Base-by-base conservation (phyloP, 2,888 invertebrate species). In the Leucophenga maculata region DNA sequence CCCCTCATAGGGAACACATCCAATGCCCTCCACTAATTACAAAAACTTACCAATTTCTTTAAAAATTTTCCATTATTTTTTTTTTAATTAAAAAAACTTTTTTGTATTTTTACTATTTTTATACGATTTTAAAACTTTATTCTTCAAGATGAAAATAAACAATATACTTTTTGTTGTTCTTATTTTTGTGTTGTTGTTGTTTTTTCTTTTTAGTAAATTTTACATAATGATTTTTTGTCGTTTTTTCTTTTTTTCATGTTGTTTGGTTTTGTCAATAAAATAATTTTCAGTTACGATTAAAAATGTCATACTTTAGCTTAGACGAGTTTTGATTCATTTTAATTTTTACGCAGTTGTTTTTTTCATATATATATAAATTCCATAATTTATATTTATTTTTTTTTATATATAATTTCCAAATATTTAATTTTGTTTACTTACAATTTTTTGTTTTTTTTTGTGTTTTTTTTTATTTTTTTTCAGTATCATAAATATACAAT, bases 61-160 rank as follows among this genome's bases (percentile, higher is more conserved):
- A n/a, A n/a, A 26, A 26, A 4, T 26, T 26, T 26, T 26, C 26
- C 39, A 39, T 9, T 1, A 11, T 39, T 39, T 39, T 39, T 39
- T 39, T 39, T 6, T 50, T 1, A 65, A 52, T n/a, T 65, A 20
- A 52, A 52, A 65, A 22, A n/a, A 18, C 1, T 39, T 55, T 66
- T 0, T 4, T 65, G 22, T 60, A 18, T 59, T 66, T 77, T 84
- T 86, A 85, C 86, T 86, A 86, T 86, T 86, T 87, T 87, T 87
- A 87, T 88, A 88, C 86, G 88, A 88, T 88, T 88, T 88, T 88
- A 88, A 88, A 88, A 88, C 88, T 88, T 88, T 88, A 88, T 88
- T 87, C 86, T 86, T 88, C 86, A 87, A 88, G 88, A 87, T 88
- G 87, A 88, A 88, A 88, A 88, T 88, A 88, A 88, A 88, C 88